Conservation (phyloP, 1,140 invertebrate genomes). For the Procambarus virginalis region DNA sequence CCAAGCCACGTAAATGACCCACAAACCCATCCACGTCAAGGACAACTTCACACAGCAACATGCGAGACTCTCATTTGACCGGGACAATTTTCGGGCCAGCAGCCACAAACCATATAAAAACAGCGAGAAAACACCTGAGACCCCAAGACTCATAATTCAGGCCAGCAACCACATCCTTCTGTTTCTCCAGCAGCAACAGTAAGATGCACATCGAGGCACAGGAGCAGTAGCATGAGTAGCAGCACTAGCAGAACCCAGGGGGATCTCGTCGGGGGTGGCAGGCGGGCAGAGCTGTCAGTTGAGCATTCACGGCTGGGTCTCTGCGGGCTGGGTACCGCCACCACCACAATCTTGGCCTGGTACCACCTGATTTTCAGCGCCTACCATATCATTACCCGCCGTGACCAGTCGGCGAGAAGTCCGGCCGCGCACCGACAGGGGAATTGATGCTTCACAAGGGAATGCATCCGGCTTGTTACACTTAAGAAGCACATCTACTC, state of each 20-base stretch:
- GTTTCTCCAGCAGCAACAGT: neutral
- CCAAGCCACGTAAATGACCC: no score
- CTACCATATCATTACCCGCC: slow-evolving; percentile 32
- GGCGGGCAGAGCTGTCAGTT: slow-evolving; percentile 8
- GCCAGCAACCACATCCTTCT: neutral
- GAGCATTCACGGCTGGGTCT: slow-evolving; percentile 8
- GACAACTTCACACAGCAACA: neutral
- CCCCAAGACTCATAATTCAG: neutral
- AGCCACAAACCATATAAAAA: neutral
- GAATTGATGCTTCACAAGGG: neutral
- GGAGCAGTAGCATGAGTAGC: no score
- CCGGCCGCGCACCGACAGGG: neutral
- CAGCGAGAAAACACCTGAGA: neutral
- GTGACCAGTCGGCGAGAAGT: slow-evolving; percentile 34
- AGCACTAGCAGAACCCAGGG: neutral
- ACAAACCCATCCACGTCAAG: no score
- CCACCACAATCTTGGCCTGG: slow-evolving; percentile 30
- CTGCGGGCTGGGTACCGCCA: slow-evolving; percentile 37
- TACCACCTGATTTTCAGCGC: slow-evolving; percentile 33
- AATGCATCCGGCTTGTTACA: neutral
- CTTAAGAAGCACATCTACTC: neutral
- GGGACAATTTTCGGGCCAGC: neutral
- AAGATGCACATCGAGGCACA: neutral
- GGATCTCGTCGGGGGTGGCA: neutral
- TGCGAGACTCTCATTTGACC: slow-evolving; percentile 25